Base-by-base conservation (phyloP, 2,797 vertebrate species). In the Rachycentron canadum region DNA sequence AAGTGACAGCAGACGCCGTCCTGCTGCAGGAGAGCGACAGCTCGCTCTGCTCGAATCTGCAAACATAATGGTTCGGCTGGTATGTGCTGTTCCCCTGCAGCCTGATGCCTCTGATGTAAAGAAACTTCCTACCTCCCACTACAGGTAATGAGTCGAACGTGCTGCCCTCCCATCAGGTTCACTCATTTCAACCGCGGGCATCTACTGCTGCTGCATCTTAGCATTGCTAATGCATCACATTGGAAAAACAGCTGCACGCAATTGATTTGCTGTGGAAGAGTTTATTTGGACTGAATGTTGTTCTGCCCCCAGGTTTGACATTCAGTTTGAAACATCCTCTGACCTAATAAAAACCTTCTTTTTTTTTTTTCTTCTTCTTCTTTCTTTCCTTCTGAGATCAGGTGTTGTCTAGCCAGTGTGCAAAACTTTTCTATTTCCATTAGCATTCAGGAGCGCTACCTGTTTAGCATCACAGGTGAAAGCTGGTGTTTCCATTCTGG, bases 61-160 rank as follows among this genome's bases (percentile, higher is more conserved):
- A 69, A 73, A 73, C 68, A 3, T 65, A 71, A 74, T 47, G 70
- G 67, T 40, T 74, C 2, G 1, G 73, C 62, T 53, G 73, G 41
- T 53, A 1, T 41, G 65, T 7, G 23, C 43, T 8, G 52, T 61
- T 57, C 41, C 68, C 53, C 79, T 4, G 59, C 75, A 73, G 83
- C 61, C 49, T 77, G 70, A 82, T 70, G 62, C 66, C 53, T 45
- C 2, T 12, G 69, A 78, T 69, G 74, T 45, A 69, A 76, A 77
- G 76, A 81, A 80, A 74, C 59, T 41, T 77, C 45, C 55, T 28
- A 47, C 76, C 81, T 59, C 67, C 77, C 70, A 68, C 34, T 65
- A 59, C 38, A 65, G 49, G 55, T 57, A 83, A 80, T 69, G 82
- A 87, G 71, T 85, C 65, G 61, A 69, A 80, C 34, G 60, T 70